These are phyloP conservation scores for Anagyrus pseudococci DNA, from an alignment of 2,888 invertebrate genomes.

Conservation along the genomic window DNA sequence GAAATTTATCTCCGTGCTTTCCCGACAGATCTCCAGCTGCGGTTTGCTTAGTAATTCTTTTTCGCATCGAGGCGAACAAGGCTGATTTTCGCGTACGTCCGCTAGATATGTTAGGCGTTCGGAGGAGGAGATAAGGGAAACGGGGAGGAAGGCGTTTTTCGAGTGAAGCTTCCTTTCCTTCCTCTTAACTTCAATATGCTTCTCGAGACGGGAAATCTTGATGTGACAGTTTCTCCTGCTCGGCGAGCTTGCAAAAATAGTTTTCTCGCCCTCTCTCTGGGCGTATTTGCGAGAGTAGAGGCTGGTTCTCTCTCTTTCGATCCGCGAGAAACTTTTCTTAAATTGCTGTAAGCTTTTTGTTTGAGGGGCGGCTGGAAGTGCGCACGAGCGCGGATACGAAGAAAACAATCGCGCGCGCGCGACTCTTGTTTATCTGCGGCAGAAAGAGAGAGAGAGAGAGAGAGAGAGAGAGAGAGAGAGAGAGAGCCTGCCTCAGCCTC, in stretches of 20 bases:
- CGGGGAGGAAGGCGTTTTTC: not conserved
- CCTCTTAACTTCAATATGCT: slow-evolving; percentile 26
- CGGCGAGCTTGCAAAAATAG: slow-evolving; percentile 22
- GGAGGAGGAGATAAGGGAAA: slow-evolving; percentile 4
- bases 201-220: slow-evolving; percentile 15
- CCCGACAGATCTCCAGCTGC: no score
- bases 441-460: no score
- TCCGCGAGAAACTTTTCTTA: slow-evolving; percentile 5
- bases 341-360: slow-evolving; percentile 16
- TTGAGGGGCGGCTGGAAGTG: not conserved
- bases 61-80: not conserved
- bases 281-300: no score
- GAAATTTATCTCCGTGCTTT: no score
- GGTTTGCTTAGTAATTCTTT: slow-evolving; percentile 16
- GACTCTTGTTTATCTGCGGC: no score
- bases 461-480: no score
- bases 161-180: not conserved
- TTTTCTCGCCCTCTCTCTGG: no score
- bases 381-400: no score
- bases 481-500: no score
- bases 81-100: not conserved
- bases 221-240: slow-evolving; percentile 26
- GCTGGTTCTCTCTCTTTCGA: not conserved
- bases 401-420: no score
- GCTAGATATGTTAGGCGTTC: no score